Base-by-base conservation (phyloP, 2,797 vertebrate genomes). In the Enteromius anoplus region DNA sequence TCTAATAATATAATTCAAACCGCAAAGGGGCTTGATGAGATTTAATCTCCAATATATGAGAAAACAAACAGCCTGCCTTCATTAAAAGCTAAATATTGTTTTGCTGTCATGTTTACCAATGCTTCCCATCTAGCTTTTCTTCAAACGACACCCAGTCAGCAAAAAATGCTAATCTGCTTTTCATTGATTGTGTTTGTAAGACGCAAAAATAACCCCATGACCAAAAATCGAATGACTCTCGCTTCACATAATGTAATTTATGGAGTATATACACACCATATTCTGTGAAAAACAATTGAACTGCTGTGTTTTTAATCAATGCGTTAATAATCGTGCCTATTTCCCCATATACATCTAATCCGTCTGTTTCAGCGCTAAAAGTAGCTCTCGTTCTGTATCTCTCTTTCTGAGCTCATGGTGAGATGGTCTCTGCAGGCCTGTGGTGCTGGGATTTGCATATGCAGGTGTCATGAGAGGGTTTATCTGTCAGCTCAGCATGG, bases 401-500 rank as follows among this genome's bases (percentile, higher is more conserved):
- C 21, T 58, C 23, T 64, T 9, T 45, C 5, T 4, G 72, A 78
- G 71, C 42, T 34, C 76, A 37, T 45, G 64, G 29, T 58, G 71
- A 75, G 60, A 78, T 26, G 34, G 66, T 75, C 80, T 80, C 81
- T 6, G 26, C 60, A 66, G 62, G 78, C 37, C 32, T 9, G 21
- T 42, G 37, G 51, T 62, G 55, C 78, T 80, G 53, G 49, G 26
- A 88, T 88, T 86, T 84, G 77, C 75, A 87, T 86, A 83, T 53
- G 55, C 70, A 76, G 69, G 75, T 84, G 85, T 78, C 83, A 77
- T 45, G 76, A 80, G 64, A 75, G 34, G 23, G 19, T 21, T 53
- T 81, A 75, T 80, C 51, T 88, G 88, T 85, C 87, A 87, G 88
- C 90, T 89, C 90, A 91, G 86, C 84, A 89, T 83, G 73, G 88